Percentiles rank a stretch among this genome's conserved stretches.
Conservation (phyloP, 2,113 vertebrate species). For the Etia nguti region DNA sequence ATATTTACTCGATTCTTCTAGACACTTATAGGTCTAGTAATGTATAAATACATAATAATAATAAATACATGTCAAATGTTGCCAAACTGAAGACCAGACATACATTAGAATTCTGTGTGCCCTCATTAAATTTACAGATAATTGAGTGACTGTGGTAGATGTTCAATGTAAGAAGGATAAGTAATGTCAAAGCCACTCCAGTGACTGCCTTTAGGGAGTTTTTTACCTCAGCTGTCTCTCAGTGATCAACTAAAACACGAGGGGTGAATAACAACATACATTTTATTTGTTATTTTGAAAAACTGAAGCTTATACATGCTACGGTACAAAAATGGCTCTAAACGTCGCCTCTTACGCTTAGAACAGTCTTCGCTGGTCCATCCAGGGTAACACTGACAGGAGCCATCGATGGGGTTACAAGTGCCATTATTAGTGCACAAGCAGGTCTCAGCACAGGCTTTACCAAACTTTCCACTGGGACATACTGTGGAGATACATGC, state of each 20-base stretch:
- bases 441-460: conserved; percentile 80
- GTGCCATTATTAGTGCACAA: conserved; percentile 87
- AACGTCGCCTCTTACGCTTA: conserved; percentile 70
- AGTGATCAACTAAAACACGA: not conserved
- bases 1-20: not conserved
- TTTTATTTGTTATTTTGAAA: not conserved
- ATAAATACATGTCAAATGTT: not conserved
- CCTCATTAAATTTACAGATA: not conserved
- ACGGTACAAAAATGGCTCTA: not conserved
- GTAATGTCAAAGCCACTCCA: not conserved
- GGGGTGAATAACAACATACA: not conserved
- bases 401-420: conserved; percentile 88
- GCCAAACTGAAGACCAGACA: not conserved
- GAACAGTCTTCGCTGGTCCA: conserved; percentile 91
- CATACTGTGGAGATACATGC: conserved; percentile 71
- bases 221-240: not conserved
- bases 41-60: not conserved
- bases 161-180: not conserved
- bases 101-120: not conserved
- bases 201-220: not conserved
- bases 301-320: not conserved
- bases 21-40: not conserved
- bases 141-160: not conserved
- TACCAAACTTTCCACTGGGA: conserved; percentile 83
- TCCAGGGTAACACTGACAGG: conserved; percentile 88